Base-by-base conservation (phyloP, 2,888 invertebrate genomes). In the Cylloceria caligata region DNA sequence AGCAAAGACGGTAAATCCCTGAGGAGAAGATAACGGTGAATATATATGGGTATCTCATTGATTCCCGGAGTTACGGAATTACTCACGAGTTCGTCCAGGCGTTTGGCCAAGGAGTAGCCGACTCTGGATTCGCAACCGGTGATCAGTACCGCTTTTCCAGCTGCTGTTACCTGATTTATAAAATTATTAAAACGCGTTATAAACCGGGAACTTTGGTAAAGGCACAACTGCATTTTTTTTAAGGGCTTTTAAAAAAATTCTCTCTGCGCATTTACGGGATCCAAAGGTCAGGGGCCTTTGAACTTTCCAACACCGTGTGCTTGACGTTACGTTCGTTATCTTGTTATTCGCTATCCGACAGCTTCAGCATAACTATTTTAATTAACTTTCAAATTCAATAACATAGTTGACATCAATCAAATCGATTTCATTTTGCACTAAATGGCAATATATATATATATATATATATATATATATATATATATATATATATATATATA, bases 1-100 rank as follows among this genome's bases (percentile, higher is more conserved):
- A 71, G 98, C 98, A 90, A 97, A 97, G n/a, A 97, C 96, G 57
- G 97, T 96, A 92, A 97, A 97, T 39, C 98, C 97, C 93, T 93
- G 84, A 71, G 85, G 83, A 65, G 74, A 81, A 72, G 71, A 86
- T 67, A 47, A 64, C 57, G 39, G 52, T 83, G 24, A 77, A 64
- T 72, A 68, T 68, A 24, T 42, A 34, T 16, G 13, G n/a, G 7
- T 36, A 60, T 36, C 5, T 30, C 16, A 16, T 7, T 3, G 16
- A 2, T 36, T 36, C 34, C 60, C 0, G 34, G 60, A 34, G 34
- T 16, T 24, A 42, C 67, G 52, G 65, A 64, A 81, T 76, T 68
- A 73, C 89, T 88, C 91, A 93, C 94, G 91, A 97, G 94, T 90
- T 96, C 96, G 88, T 97, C 97, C 74, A 97, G 94, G 88, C 96